phyloP scores from a whole-genome alignment of 2,888 invertebrate species.

The Drosophila testacea region DNA sequence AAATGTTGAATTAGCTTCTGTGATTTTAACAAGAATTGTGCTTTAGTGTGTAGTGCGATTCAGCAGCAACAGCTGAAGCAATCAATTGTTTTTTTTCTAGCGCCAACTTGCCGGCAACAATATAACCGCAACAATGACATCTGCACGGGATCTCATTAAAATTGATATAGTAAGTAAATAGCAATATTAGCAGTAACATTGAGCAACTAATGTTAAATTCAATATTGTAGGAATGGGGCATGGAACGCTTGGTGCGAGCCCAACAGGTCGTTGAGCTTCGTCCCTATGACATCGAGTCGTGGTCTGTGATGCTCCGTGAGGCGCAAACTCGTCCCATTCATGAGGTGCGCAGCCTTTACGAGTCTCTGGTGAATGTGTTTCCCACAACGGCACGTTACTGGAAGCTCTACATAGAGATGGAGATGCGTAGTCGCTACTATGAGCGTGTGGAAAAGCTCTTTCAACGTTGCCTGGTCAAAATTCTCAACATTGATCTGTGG shows the following conservation, averaged over 20 bases:
- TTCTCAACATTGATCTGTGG: constrained; percentile 99
- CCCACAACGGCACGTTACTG: constrained; percentile 99
- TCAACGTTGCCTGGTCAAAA: constrained; percentile 98
- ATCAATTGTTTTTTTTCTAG: background rate
- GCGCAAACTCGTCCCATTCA: constrained; percentile 94
- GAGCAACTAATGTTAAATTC: background rate
- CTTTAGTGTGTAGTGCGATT: constrained; percentile 1
- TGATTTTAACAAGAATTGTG: background rate
- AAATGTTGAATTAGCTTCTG: constrained; percentile 3
- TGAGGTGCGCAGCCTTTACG: constrained; percentile 96
- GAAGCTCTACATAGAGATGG: constrained; percentile 99
- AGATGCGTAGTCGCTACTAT: constrained; percentile 98
- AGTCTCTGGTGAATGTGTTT: constrained; percentile 96
- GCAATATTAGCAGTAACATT: background rate
- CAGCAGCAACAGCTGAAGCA: background rate
- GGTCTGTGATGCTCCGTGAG: constrained; percentile 98
- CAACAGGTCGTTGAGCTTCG: constrained; percentile 95
- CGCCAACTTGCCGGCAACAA: constrained; percentile 7
- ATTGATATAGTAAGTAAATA: constrained; percentile 84
- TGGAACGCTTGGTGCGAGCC: constrained; percentile 92
- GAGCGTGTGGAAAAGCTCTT: constrained; percentile 99
- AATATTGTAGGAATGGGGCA: constrained; percentile 91
- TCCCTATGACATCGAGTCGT: constrained; percentile 98
- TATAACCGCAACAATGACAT: constrained; percentile 73
- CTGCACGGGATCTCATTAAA: constrained; percentile 84